These are phyloP conservation scores for Eugnorisma glareosa DNA, from an alignment of 2,888 invertebrate species.

Conservation along the genomic window DNA sequence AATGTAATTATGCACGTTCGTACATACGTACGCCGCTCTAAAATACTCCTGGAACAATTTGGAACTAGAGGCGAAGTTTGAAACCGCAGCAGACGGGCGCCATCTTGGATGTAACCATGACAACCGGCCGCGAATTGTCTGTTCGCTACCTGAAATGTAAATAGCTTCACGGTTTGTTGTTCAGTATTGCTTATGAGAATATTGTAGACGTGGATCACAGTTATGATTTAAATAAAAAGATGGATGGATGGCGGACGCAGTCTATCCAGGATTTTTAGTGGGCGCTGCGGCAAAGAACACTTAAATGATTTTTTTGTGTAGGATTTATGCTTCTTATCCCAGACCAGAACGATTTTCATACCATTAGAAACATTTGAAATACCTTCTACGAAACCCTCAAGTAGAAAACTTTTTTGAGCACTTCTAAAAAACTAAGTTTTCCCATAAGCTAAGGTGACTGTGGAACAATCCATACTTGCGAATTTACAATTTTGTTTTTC, in stretches of 20 bases:
- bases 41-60: conserved; percentile 88
- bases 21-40: conserved; percentile 85
- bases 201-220: conserved; percentile 31
- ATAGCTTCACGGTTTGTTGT: conserved; percentile 83
- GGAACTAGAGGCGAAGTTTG: conserved; percentile 89
- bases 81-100: conserved; percentile 89
- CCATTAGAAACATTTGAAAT: neutral
- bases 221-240: conserved; percentile 29
- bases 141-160: conserved; percentile 86
- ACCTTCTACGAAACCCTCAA: neutral
- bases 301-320: neutral
- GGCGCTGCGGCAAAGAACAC: neutral
- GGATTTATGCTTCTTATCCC: neutral
- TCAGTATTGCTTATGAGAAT: conserved; percentile 65
- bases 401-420: neutral
- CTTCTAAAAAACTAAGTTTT: neutral
- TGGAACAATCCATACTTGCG: neutral
- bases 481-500: neutral
- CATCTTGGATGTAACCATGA: conserved; percentile 88
- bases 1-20: conserved; percentile 88
- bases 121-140: conserved; percentile 87
- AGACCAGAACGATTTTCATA: neutral
- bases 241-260: conserved; percentile 2
- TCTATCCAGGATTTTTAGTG: neutral
- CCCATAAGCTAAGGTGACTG: neutral